Percentiles rank a stretch among this genome's conserved stretches.
Evolutionary conservation across 2,113 vertebrate species (phyloP).

Genomic region (Psephotus haematonotus): DNA sequence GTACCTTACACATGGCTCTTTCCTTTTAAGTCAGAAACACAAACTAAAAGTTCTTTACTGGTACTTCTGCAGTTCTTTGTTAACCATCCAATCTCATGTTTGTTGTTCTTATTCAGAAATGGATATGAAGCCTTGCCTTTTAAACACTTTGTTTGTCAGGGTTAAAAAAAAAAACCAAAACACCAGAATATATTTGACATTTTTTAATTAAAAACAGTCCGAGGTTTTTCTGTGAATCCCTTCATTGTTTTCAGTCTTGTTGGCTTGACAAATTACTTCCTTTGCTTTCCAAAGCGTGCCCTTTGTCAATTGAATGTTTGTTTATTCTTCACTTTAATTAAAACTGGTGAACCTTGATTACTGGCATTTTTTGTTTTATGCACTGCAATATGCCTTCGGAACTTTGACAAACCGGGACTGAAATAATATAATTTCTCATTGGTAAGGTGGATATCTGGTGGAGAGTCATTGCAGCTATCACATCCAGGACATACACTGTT

Average conservation of each 20-base stretch:
- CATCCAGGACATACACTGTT: neutral
- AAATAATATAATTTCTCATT: neutral
- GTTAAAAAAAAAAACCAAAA: neutral
- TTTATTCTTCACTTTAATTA: conserved; percentile 35
- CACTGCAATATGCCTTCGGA: neutral
- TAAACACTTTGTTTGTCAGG: neutral
- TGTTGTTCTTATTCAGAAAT: neutral
- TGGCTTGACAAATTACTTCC: neutral
- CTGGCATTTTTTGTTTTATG: neutral
- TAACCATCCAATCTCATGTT: neutral
- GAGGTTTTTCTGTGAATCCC: neutral
- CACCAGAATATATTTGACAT: neutral
- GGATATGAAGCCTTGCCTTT: neutral
- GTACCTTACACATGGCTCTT: neutral
- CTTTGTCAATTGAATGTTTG: neutral
- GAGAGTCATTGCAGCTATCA: neutral
- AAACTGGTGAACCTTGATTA: neutral
- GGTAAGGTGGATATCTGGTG: neutral
- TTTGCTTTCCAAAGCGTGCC: neutral
- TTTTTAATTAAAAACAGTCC: neutral
- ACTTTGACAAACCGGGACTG: neutral
- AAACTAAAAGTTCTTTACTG: neutral
- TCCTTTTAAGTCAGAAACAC: neutral
- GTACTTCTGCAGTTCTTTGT: neutral
- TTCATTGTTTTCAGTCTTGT: neutral